phyloP scores from a whole-genome alignment of 2,797 vertebrate species.

The Luscinia megarhynchos region DNA sequence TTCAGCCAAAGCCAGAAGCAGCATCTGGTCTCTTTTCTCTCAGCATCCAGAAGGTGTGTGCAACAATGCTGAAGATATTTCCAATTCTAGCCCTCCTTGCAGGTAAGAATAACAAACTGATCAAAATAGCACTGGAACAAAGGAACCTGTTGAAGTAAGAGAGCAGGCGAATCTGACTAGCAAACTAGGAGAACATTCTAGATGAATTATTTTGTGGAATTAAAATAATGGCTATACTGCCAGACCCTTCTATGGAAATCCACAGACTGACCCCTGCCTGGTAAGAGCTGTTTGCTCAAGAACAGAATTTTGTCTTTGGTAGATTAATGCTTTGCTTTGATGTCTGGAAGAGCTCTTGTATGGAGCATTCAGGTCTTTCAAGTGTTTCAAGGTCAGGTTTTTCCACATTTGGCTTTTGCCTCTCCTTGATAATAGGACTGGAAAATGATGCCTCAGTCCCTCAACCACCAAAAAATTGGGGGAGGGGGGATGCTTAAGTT shows the following conservation, averaged over 20 bases:
- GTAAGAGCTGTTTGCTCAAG: background rate
- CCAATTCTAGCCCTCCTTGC: slow-evolving; percentile 62
- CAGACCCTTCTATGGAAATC: background rate
- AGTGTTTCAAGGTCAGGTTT: background rate
- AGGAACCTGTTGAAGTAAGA: background rate
- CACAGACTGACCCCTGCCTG: background rate
- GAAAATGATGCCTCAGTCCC: background rate
- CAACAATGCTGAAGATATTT: slow-evolving; percentile 62
- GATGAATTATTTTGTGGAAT: background rate
- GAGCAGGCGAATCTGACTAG: background rate
- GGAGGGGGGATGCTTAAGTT: background rate
- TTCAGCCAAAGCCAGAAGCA: slow-evolving; percentile 29
- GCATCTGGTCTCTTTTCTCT: background rate
- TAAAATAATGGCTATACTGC: background rate
- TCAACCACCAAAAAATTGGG: background rate
- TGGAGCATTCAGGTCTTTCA: background rate
- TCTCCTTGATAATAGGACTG: background rate
- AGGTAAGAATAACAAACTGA: slow-evolving; percentile 72
- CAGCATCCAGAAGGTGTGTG: background rate
- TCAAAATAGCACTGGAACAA: background rate
- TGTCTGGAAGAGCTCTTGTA: background rate
- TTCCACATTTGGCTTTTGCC: background rate
- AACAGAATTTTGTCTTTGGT: background rate
- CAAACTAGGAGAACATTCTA: background rate
- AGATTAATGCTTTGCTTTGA: background rate